Conservation (phyloP, 2,797 vertebrate genomes). For the Sorex maritimensis region DNA sequence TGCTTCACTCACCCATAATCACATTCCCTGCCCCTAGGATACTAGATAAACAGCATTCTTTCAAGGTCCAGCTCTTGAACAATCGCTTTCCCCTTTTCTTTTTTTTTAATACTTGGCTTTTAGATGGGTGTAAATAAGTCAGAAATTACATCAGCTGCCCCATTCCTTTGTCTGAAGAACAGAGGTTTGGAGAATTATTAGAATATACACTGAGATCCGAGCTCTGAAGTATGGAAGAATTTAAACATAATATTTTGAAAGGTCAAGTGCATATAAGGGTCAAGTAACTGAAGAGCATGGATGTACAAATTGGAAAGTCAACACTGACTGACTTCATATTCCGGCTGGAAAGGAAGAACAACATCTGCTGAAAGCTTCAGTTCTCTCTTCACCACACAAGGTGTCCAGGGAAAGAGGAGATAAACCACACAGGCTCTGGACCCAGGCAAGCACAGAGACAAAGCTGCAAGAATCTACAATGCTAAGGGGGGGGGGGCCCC, state of each 20-base stretch:
- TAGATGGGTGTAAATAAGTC: neutral
- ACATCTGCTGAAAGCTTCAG: constrained; percentile 28
- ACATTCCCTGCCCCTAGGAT: neutral
- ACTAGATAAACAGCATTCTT: constrained; percentile 57
- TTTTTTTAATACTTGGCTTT: neutral
- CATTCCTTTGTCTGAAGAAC: constrained; percentile 43
- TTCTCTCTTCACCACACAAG: neutral
- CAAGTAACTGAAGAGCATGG: constrained; percentile 27
- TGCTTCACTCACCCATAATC: neutral
- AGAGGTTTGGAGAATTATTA: constrained; percentile 52
- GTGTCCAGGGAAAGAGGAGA: neutral
- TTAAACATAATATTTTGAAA: constrained; percentile 63
- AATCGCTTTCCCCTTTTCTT: neutral
- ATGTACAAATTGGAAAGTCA: constrained; percentile 56
- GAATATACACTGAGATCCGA: constrained; percentile 24
- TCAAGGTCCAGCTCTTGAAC: neutral
- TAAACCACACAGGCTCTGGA: neutral
- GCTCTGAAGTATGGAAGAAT: constrained; percentile 55
- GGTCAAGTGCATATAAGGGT: constrained; percentile 27
- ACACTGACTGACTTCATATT: constrained; percentile 43
- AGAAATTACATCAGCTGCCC: neutral
- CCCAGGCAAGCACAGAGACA: neutral
- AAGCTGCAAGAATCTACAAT: neutral
- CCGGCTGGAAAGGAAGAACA: constrained; percentile 54
- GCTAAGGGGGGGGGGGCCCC: neutral